A percentile compares a stretch with the other conserved stretches of the same genome.
Evolutionary conservation across 2,113 vertebrate genomes (phyloP).

Genomic region (Castor canadensis): DNA sequence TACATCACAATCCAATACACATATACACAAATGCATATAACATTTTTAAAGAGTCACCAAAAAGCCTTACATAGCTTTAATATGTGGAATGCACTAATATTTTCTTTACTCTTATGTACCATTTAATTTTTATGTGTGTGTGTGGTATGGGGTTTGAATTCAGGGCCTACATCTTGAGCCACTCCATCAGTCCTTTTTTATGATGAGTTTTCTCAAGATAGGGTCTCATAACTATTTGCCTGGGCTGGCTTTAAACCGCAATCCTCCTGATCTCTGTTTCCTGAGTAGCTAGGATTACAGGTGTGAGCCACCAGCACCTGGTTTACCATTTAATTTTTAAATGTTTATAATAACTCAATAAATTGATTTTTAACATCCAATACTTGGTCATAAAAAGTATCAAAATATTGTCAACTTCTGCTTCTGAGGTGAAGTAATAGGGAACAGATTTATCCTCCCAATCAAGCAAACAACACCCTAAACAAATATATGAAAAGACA

Average conservation of each 20-base stretch:
- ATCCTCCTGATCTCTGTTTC: too few species aligned
- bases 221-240: too few species aligned
- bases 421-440: background rate
- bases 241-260: too few species aligned
- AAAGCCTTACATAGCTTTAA: background rate
- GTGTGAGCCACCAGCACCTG: too few species aligned
- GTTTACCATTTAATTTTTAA: too few species aligned
- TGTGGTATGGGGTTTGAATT: too few species aligned
- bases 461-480: background rate
- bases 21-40: too few species aligned
- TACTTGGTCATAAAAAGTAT: background rate
- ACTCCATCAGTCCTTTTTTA: too few species aligned
- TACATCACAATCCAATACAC: background rate
- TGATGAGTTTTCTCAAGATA: too few species aligned
- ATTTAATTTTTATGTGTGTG: too few species aligned
- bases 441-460: background rate
- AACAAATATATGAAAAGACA: constrained; percentile 1
- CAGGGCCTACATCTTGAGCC: too few species aligned
- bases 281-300: too few species aligned
- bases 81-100: background rate
- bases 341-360: background rate
- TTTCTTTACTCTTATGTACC: background rate
- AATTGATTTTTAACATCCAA: constrained; percentile 3
- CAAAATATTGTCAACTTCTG: background rate
- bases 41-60: background rate